Base-by-base conservation (phyloP, 2,113 vertebrate genomes). In the Astur gentilis region DNA sequence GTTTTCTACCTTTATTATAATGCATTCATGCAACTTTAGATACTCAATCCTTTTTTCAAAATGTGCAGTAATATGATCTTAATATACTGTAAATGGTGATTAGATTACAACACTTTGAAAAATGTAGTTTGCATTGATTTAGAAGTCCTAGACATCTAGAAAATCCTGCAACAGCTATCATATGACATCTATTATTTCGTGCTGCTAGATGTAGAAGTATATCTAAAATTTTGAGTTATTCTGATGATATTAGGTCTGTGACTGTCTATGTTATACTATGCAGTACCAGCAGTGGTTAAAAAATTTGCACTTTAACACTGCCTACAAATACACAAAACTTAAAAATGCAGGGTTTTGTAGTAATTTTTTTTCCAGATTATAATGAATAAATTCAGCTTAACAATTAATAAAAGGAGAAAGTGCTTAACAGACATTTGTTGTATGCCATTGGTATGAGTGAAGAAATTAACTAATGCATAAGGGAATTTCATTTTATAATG, bases 401-500 rank as follows among this genome's bases (percentile, higher is more conserved):
- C 11, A 42, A 67, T 76, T 91, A 61, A 49, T 71, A 29, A 52
- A 61, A 75, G 17, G 19, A 81, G 62, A 52, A 92, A 55, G 16
- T 6, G 15, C 20, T 87, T 76, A 83, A 47, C 36, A 78, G 49
- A 47, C 61, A 29, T 38, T 92, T 85, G 31, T 64, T 87, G 22
- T 72, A 52, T 38, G 44, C 38, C 16, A 88, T 80, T 54, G 64
- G 10, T 79, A 25, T 19, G 44, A 93, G 20, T 57, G 61, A 83
- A 87, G 70, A 73, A 66, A 77, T 93, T 93, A 58, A 84, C 57
- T 32, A 93, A 79, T 45, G 21, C 93, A 38, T 52, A 76, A 69
- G 75, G 81, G 81, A 72, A 69, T 91, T 87, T 79, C 49, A 73
- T 86, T 91, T 96, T 89, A 69, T 50, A 92, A 72, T 95, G 78